Conservation (phyloP, 2,888 invertebrate genomes). For the Sphinx pinastri region DNA sequence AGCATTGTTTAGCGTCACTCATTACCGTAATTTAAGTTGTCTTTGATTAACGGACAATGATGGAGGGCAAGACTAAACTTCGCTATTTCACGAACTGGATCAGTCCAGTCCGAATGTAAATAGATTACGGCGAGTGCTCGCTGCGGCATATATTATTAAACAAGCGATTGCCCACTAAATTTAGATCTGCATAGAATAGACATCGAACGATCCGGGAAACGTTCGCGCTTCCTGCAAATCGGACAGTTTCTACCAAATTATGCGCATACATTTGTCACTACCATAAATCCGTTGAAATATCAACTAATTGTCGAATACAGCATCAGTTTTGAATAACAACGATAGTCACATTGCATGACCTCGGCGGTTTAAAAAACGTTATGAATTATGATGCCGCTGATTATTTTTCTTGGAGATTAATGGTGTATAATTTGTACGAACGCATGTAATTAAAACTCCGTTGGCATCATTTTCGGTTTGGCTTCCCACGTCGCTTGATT, state of each 20-base stretch:
- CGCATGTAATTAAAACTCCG: constrained; percentile 49
- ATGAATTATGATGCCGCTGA: constrained; percentile 39
- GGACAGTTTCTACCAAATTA: constrained; percentile 65
- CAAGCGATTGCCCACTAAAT: constrained; percentile 68
- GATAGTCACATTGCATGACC: constrained; percentile 47
- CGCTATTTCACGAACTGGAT: constrained; percentile 34
- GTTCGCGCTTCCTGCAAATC: constrained; percentile 60
- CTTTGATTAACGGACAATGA: background rate
- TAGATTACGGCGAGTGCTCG: constrained; percentile 53
- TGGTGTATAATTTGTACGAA: constrained; percentile 48
- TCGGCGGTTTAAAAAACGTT: constrained; percentile 39
- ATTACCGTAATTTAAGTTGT: too few species aligned
- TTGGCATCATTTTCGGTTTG: constrained; percentile 50
- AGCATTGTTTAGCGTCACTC: background rate
- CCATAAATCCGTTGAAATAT: constrained; percentile 39
- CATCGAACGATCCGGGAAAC: constrained; percentile 56
- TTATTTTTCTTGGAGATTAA: constrained; percentile 46
- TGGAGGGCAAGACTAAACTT: background rate
- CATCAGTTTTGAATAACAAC: constrained; percentile 30
- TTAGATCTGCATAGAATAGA: constrained; percentile 63
- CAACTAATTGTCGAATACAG: constrained; percentile 19
- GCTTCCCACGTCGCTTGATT: constrained; percentile 62
- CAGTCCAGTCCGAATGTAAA: constrained; percentile 51
- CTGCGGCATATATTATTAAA: constrained; percentile 66
- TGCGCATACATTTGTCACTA: constrained; percentile 63